phyloP scores from a whole-genome alignment of 1,140 invertebrate species.

The Megalonaias nervosa region DNA sequence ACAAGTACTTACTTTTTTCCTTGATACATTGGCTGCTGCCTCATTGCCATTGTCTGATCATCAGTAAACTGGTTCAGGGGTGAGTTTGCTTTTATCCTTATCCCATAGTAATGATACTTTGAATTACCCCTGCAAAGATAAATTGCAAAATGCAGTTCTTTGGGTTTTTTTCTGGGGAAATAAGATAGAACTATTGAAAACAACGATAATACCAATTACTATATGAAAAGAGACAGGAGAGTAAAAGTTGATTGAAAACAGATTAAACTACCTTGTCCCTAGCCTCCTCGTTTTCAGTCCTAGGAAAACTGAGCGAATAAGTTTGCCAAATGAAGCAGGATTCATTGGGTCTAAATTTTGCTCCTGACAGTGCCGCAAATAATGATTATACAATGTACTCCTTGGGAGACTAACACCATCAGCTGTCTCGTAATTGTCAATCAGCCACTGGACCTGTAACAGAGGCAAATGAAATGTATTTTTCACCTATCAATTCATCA shows the following conservation, averaged over 20 bases:
- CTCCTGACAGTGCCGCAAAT: conserved; percentile 94
- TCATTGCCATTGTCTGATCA: conserved; percentile 73
- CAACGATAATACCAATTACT: not conserved
- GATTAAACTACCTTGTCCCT: conserved; percentile 85
- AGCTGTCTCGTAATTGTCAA: conserved; percentile 98
- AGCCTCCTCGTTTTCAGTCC: conserved; percentile 93
- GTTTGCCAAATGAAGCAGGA: conserved; percentile 98
- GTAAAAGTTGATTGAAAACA: not conserved
- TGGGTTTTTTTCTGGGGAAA: not conserved
- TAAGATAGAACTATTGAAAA: not conserved
- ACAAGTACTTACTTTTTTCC: conserved; percentile 67
- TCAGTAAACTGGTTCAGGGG: conserved; percentile 79
- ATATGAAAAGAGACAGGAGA: not conserved
- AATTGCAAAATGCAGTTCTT: not conserved
- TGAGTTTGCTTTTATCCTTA: conserved; percentile 93
- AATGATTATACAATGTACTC: conserved; percentile 97
- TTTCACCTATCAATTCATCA: too few species aligned
- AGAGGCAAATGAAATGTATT: not conserved
- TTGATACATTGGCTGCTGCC: conserved; percentile 72
- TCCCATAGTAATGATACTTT: conserved; percentile 99
- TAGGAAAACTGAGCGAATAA: conserved; percentile 98
- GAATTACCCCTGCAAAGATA: conserved; percentile 90
- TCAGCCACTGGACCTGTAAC: conserved; percentile 93
- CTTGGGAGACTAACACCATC: conserved; percentile 97
- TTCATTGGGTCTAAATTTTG: conserved; percentile 98